phyloP scores from a whole-genome alignment of 2,797 vertebrate species.

The Premnoplex brunnescens region DNA sequence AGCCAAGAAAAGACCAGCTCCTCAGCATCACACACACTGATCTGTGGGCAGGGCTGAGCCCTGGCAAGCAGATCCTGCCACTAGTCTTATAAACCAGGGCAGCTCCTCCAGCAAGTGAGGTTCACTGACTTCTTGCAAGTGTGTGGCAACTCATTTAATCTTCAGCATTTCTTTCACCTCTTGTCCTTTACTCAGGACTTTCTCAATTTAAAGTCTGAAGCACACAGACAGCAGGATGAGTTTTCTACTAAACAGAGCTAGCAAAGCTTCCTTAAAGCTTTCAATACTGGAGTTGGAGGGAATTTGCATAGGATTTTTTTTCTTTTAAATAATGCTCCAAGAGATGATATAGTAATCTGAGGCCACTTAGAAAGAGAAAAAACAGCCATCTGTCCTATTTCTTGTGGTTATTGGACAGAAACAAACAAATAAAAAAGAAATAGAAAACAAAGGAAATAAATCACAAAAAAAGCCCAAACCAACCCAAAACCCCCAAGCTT shows the following conservation, averaged over 20 bases:
- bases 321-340: neutral
- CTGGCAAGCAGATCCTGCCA: neutral
- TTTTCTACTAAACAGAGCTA: neutral
- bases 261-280: neutral
- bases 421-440: neutral
- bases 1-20: neutral
- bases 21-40: rapidly evolving
- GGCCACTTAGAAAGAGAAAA: neutral
- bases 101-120: neutral
- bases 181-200: neutral
- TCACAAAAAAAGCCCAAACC: neutral
- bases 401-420: neutral
- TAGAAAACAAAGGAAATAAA: neutral
- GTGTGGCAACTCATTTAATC: neutral
- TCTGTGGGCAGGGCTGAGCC: neutral
- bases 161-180: neutral
- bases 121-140: neutral
- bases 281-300: neutral
- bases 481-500: neutral
- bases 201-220: neutral
- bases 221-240: neutral
- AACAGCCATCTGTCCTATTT: neutral
- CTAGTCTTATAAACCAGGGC: neutral
- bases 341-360: neutral
- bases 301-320: neutral